These are phyloP conservation scores for Cerceris rybyensis DNA, from an alignment of 2,888 invertebrate genomes.

Conservation along the genomic window DNA sequence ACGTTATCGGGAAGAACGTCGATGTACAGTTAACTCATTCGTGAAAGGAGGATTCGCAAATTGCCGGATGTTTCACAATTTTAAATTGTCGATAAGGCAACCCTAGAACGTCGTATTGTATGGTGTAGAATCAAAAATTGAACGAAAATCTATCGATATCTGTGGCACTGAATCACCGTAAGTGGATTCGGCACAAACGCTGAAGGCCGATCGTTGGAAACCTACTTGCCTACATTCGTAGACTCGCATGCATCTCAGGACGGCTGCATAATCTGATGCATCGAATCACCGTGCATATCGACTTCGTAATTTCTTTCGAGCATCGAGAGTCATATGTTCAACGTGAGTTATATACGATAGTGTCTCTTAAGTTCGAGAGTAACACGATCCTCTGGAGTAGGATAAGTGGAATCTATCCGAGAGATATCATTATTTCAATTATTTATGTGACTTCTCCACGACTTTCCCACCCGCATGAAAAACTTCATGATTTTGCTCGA, in stretches of 20 bases:
- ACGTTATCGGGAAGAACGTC: background rate
- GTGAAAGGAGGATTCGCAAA: too few relatives aligned
- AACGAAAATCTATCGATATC: slow-evolving; percentile 34
- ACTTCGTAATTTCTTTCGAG: slow-evolving; percentile 12
- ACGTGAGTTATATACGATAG: background rate
- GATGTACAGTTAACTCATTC: too few relatives aligned
- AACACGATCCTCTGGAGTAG: too few relatives aligned
- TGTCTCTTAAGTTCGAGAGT: too few relatives aligned
- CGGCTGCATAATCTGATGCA: slow-evolving; percentile 14
- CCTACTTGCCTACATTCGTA: slow-evolving; percentile 69
- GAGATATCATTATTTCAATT: too few relatives aligned
- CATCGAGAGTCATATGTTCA: background rate
- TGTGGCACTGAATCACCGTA: slow-evolving; percentile 37
- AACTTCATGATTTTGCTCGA: too few relatives aligned
- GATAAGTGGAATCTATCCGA: too few relatives aligned
- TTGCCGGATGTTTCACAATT: slow-evolving; percentile 9
- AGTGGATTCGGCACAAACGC: slow-evolving; percentile 40
- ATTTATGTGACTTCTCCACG: too few relatives aligned
- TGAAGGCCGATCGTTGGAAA: slow-evolving; percentile 51
- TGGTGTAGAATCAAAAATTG: slow-evolving; percentile 37
- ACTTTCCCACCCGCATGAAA: too few relatives aligned
- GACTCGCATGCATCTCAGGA: background rate
- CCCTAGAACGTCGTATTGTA: slow-evolving; percentile 11
- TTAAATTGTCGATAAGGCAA: slow-evolving; percentile 32
- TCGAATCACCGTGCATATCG: slow-evolving; percentile 15